Base-by-base conservation (phyloP, 2,888 invertebrate species). In the Morpho helenor region DNA sequence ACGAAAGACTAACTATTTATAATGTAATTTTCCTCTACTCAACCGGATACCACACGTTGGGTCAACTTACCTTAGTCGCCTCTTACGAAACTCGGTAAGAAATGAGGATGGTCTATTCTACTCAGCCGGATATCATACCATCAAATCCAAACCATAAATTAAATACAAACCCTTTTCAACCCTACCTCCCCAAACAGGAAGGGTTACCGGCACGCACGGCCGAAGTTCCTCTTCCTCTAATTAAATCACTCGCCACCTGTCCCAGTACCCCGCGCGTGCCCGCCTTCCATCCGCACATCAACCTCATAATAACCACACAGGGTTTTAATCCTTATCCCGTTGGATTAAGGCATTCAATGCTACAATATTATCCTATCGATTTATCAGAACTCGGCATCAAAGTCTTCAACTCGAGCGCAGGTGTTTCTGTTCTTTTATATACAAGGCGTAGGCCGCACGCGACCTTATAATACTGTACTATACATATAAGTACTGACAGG, bases 191-290 rank as follows among this genome's bases (percentile, higher is more conserved):
- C 40, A 52, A 46, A 53, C 53, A 47, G 53, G 40, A 52, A 52
- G 52, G 52, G 31, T 31, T 31, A 3, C 31, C 31, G 31, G 31
- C 31, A 31, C 49, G 67, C 42, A 46, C 51, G 51, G 52, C 46
- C 71, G 69, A 68, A 64, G 62, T 68, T 74, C 71, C 72, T 76
- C 75, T 75, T 56, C 70, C 72, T 73, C 77, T 79, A 78, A 83
- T 83, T 80, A 81, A 81, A 80, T 85, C 84, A 77, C 68, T 85
- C 82, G 65, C 70, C 86, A 86, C 85, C 84, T 85, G 84, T 77
- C 76, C 68, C 68, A 64, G 57, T 52, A 56, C 46, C 57, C 48
- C 75, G 75, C 72, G 61, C 55, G 74, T 74, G 79, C 81, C 80
- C 74, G 77, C 75, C 70, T 61, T 61, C 60, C 62, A 62, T 56